phyloP scores from a whole-genome alignment of 30 jellyfish, hydroid and myxozoan genomes.

The Hydractinia symbiolongicarpus region DNA sequence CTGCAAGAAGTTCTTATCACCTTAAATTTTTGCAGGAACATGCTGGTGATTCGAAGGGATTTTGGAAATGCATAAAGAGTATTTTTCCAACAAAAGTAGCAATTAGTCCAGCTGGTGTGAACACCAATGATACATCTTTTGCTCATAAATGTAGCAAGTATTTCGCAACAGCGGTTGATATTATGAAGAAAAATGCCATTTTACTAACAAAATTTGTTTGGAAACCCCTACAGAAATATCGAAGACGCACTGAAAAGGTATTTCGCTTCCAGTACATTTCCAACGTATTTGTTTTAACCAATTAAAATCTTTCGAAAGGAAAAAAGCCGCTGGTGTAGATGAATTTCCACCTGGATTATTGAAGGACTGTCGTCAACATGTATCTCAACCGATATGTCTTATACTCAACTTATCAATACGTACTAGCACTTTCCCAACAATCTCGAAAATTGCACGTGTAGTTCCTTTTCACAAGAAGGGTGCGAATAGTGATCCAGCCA shows the following conservation, averaged over 20 bases:
- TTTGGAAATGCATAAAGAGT: neutral
- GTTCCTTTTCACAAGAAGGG: slow-evolving; percentile 49
- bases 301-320: neutral
- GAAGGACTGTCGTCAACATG: neutral
- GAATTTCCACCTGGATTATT: neutral
- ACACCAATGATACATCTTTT: neutral
- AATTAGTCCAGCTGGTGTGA: neutral
- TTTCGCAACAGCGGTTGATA: no score
- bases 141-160: neutral
- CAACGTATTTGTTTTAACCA: neutral
- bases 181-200: no score
- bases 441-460: slow-evolving; percentile 52
- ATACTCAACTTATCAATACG: slow-evolving; percentile 13
- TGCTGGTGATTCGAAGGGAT: neutral
- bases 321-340: neutral
- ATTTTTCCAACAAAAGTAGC: neutral
- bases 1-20: neutral
- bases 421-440: slow-evolving; percentile 50
- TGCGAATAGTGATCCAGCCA: slow-evolving; percentile 31
- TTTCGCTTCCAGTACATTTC: neutral
- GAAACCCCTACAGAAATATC: neutral
- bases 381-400: neutral
- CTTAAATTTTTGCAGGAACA: neutral
- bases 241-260: neutral
- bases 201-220: no score